Conservation (phyloP, 2,888 invertebrate species). For the Syrista parreyssii region DNA sequence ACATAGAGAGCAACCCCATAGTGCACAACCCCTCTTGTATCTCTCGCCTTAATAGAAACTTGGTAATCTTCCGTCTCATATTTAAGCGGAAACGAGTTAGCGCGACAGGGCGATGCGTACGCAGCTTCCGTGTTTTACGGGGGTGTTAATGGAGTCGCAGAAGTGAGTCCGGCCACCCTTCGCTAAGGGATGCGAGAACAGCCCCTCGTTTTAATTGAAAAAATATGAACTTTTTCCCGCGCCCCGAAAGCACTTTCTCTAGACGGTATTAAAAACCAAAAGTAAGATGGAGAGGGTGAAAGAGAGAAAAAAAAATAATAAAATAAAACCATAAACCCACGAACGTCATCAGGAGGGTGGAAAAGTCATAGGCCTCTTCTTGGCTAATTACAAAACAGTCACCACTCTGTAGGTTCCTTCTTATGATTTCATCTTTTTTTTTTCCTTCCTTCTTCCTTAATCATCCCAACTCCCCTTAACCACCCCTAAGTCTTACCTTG, state of each 20-base stretch:
- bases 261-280: not conserved
- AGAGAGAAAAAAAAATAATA: not conserved
- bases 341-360: slow-evolving; percentile 1
- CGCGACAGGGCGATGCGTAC: slow-evolving; percentile 3
- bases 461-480: not conserved
- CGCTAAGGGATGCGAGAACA: slow-evolving; percentile 12
- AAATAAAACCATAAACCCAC: not conserved
- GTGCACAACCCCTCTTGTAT: not conserved
- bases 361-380: slow-evolving; percentile 32
- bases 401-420: slow-evolving; percentile 25
- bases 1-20: not conserved
- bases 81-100: slow-evolving; percentile 38
- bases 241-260: slow-evolving; percentile 55
- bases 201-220: slow-evolving; percentile 60
- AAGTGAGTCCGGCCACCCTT: slow-evolving; percentile 30
- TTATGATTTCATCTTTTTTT: not conserved
- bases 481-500: slow-evolving; percentile 16
- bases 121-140: slow-evolving; percentile 38
- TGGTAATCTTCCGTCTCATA: slow-evolving; percentile 38
- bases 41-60: slow-evolving; percentile 15
- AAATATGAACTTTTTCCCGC: slow-evolving; percentile 62
- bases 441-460: not conserved
- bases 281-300: not conserved
- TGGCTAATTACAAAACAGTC: slow-evolving; percentile 41
- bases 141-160: slow-evolving; percentile 56